Conservation (phyloP, 30 jellyfish, hydroid and myxozoan species). For the Aurelia coerulea region DNA sequence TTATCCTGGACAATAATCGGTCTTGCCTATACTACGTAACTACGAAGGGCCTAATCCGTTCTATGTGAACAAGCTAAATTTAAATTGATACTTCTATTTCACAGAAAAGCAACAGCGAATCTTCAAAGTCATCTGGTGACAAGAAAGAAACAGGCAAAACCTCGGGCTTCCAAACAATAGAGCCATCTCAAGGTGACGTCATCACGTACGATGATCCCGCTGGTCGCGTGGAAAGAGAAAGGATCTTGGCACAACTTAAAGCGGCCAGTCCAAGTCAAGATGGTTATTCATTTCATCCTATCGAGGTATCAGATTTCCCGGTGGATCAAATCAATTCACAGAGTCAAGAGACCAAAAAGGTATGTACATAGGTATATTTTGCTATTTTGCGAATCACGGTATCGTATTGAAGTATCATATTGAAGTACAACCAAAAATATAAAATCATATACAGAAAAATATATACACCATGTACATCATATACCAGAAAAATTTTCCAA, state of each 20-base stretch:
- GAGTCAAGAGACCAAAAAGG: too few relatives aligned
- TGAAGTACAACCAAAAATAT: too few relatives aligned
- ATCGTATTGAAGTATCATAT: too few relatives aligned
- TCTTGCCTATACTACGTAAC: too few relatives aligned
- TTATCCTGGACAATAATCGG: too few relatives aligned
- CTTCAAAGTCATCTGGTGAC: constrained; percentile 64
- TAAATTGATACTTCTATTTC: background rate
- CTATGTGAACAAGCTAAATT: too few relatives aligned
- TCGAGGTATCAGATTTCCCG: constrained; percentile 46
- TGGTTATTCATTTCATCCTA: constrained; percentile 47
- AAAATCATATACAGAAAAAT: too few relatives aligned
- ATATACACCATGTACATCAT: too few relatives aligned
- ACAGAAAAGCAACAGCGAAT: constrained; percentile 77
- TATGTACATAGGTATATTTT: too few relatives aligned
- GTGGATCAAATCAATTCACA: background rate
- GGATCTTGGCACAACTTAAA: constrained; percentile 93
- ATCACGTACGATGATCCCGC: constrained; percentile 98
- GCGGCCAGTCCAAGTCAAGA: constrained; percentile 96
- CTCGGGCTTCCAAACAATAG: constrained; percentile 32
- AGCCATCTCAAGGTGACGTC: constrained; percentile 96
- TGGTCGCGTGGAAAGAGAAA: constrained; percentile 88
- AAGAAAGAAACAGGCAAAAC: constrained; percentile 11
- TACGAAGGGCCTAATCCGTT: too few relatives aligned
- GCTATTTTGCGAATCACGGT: too few relatives aligned
- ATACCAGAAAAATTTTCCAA: too few relatives aligned